Percentiles rank a stretch among this genome's conserved stretches.
Evolutionary conservation across 2,888 invertebrate species (phyloP).

Genomic region (Chalcis sispes): DNA sequence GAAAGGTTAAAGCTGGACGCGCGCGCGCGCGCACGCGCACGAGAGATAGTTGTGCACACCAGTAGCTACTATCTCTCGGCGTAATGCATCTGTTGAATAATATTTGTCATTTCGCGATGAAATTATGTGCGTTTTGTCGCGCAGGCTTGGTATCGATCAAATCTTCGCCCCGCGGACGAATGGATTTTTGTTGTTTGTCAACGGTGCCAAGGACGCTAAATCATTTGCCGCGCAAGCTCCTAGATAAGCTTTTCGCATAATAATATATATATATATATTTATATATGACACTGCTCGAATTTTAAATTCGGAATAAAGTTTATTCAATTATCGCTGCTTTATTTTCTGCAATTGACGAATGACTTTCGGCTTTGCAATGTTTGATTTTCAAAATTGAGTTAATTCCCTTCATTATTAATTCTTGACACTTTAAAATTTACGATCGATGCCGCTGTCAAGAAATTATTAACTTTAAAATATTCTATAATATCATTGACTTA

Average conservation of each 20-base stretch:
- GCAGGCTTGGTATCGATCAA: constrained; percentile 27
- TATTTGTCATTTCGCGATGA: constrained; percentile 48
- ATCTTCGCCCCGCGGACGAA: constrained; percentile 3
- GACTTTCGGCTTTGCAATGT: too few species aligned
- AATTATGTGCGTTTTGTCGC: constrained; percentile 51
- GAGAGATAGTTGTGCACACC: background rate
- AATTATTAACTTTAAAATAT: too few species aligned
- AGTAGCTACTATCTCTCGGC: constrained; percentile 18
- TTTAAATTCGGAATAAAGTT: background rate
- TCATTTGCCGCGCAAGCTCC: background rate
- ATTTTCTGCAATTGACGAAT: too few species aligned
- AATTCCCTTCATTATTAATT: too few species aligned
- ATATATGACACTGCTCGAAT: background rate
- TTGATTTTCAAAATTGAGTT: too few species aligned
- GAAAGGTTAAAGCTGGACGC: constrained; percentile 1
- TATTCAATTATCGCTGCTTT: background rate
- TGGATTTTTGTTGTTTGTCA: constrained; percentile 37
- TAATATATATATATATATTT: too few species aligned
- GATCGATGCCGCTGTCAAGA: too few species aligned
- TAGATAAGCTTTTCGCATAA: constrained; percentile 12
- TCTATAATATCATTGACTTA: too few species aligned
- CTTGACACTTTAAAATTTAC: too few species aligned
- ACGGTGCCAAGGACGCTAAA: constrained; percentile 23
- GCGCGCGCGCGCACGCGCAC: background rate
- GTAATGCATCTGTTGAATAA: constrained; percentile 53